Percentiles rank a stretch among this genome's conserved stretches.
These are phyloP conservation scores for Oplegnathus fasciatus DNA, from an alignment of 2,113 vertebrate species.

Conservation along the genomic window DNA sequence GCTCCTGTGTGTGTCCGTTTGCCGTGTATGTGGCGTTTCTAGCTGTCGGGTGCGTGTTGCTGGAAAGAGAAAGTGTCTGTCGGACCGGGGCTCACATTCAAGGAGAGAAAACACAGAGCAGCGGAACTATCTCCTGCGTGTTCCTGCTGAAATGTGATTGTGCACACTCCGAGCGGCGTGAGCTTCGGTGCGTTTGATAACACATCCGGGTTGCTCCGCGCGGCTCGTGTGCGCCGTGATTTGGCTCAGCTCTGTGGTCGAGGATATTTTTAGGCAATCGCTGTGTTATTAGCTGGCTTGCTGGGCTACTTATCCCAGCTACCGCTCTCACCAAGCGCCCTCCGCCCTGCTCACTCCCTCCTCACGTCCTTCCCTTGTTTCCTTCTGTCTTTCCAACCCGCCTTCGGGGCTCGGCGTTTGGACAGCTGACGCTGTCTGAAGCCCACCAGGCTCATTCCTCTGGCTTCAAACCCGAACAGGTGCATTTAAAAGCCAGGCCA, in stretches of 20 bases:
- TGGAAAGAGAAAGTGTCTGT: constrained; percentile 9
- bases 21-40: neutral
- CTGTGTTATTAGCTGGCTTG: constrained; percentile 64
- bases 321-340: neutral
- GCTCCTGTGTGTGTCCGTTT: neutral
- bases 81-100: neutral
- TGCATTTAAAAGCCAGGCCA: constrained; percentile 51
- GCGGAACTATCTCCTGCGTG: neutral
- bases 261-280: constrained; percentile 60
- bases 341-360: neutral
- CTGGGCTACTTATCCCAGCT: constrained; percentile 52
- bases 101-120: neutral
- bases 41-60: neutral
- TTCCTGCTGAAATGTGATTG: neutral
- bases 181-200: neutral
- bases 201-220: constrained; percentile 27
- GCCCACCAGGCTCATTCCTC: constrained; percentile 34
- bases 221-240: neutral
- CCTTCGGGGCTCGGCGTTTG: neutral
- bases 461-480: constrained; percentile 57
- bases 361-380: neutral
- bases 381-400: neutral
- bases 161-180: neutral
- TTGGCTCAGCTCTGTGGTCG: neutral
- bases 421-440: constrained; percentile 16